These are phyloP conservation scores for Dolichallabes microphthalmus DNA, from an alignment of 2,113 vertebrate species.

Conservation along the genomic window DNA sequence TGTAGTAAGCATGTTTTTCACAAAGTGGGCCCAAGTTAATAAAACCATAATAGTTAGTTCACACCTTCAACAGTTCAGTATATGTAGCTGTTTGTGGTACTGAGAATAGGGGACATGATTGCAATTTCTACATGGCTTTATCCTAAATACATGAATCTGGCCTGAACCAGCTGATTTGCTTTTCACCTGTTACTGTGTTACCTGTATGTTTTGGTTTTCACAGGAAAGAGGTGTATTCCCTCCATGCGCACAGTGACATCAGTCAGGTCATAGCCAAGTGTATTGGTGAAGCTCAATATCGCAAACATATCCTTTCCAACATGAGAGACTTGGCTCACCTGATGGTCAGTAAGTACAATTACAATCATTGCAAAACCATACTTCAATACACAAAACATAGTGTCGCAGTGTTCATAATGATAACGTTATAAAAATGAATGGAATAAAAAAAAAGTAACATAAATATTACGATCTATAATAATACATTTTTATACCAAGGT, in stretches of 20 bases:
- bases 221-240: constrained; percentile 70
- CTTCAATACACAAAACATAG: background rate
- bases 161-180: background rate
- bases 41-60: background rate
- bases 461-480: background rate
- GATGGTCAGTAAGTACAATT: background rate
- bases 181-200: constrained; percentile 52
- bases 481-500: background rate
- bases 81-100: background rate
- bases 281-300: constrained; percentile 80
- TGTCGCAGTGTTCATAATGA: background rate
- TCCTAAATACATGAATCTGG: background rate
- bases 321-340: constrained; percentile 40
- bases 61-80: background rate
- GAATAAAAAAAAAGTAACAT: background rate
- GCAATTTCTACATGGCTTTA: background rate
- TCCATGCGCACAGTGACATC: constrained; percentile 72
- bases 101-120: background rate
- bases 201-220: constrained; percentile 70
- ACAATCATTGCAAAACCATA: background rate
- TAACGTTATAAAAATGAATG: background rate
- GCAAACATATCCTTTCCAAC: constrained; percentile 61
- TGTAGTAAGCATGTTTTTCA: background rate
- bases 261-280: constrained; percentile 66
- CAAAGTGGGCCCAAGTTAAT: background rate